Base-by-base conservation (phyloP, 2,888 invertebrate genomes). In the Criorhina ranunculi region DNA sequence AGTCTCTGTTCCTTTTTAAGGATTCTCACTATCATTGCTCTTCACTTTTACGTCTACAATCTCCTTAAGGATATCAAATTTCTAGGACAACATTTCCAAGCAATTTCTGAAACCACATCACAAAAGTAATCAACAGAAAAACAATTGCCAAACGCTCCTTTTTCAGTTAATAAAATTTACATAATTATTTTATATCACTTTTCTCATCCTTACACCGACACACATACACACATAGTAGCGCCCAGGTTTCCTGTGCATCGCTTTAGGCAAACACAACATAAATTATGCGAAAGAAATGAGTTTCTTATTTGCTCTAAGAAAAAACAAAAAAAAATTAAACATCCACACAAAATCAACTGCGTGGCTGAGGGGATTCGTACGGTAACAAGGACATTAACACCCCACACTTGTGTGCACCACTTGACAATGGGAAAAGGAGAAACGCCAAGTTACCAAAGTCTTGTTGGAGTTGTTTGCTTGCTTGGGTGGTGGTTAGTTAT, bases 251-350 rank as follows among this genome's bases (percentile, higher is more conserved):
- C 79, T 73, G 67, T 46, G 49, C 55, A 70, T 37, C 75, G 73
- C 85, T 85, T 75, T 44, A 31, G 75, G 80, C 85, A 80, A 85
- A 85, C 80, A 76, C 31, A 70, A 31, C 78, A 76, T 85, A 80
- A 85, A 85, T 85, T 80, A 85, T 80, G 80, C 80, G 70, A 75
- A 76, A 75, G 79, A 85, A 85, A 85, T 85, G 85, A 80, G 80
- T 79, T 85, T 85, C 80, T 85, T 80, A 85, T 85, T 85, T 85
- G 80, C 78, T 70, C 46, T 60, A 53, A 75, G 78, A 79, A 33
- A 67, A 79, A 83, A 51, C 66, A 51, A 73, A 60, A 81, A 72
- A 66, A 77, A 79, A 85, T 85, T 85, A 85, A 85, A 79, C 69
- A 79, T 59, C 62, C 62, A 83, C 83, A 75, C 73, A 62, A 60